phyloP scores from a whole-genome alignment of 1,140 invertebrate species.

The Lethrus apterus region DNA sequence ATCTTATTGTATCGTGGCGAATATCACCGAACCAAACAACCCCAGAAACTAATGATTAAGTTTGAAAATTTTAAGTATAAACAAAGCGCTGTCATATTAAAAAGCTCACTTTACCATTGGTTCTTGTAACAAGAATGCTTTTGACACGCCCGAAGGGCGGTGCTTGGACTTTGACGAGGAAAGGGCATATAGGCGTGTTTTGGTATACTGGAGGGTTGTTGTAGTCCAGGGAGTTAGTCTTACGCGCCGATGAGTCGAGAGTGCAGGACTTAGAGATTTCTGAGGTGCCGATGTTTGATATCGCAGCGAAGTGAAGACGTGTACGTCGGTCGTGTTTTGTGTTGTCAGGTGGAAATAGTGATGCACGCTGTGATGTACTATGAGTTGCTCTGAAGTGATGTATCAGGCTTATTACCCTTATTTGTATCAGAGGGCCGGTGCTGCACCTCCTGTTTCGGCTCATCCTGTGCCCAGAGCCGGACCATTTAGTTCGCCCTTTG shows the following conservation, averaged over 20 bases:
- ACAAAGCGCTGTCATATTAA: constrained; percentile 13
- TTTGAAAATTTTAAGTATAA: constrained; percentile 7
- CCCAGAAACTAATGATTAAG: constrained; percentile 7
- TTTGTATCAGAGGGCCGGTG: constrained; percentile 46
- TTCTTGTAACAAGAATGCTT: background rate
- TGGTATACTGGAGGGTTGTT: constrained; percentile 7
- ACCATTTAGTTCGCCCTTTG: constrained; percentile 39
- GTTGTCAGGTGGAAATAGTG: background rate
- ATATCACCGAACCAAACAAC: constrained; percentile 9
- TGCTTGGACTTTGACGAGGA: constrained; percentile 3
- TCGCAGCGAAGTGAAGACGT: background rate
- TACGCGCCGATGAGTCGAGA: background rate
- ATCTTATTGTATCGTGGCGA: no score
- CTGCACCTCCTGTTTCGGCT: constrained; percentile 40
- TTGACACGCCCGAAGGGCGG: constrained; percentile 11
- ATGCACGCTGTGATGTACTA: constrained; percentile 28
- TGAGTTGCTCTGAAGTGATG: constrained; percentile 53
- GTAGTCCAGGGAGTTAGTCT: constrained; percentile 3
- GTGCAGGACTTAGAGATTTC: background rate
- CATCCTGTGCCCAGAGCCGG: constrained; percentile 40
- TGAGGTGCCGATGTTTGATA: background rate
- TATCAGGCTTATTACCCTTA: constrained; percentile 52
- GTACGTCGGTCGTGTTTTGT: constrained; percentile 1
- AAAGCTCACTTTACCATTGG: no score
- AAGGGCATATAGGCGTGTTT: constrained; percentile 1